Percentiles rank a stretch among this genome's conserved stretches.
Conservation (phyloP, 2,797 vertebrate genomes). For the Miichthys miiuy region DNA sequence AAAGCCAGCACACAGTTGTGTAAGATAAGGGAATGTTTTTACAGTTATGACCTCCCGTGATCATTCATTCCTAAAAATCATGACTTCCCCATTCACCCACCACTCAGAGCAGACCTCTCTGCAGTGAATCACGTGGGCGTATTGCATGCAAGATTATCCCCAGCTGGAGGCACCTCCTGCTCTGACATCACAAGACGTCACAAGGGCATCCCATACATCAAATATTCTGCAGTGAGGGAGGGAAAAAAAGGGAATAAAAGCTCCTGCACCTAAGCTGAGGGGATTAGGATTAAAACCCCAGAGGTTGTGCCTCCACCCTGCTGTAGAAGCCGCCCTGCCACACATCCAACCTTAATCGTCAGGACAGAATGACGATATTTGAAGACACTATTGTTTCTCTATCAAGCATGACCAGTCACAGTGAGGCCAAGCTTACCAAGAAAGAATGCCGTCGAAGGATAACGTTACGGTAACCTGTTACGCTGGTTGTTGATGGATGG, state of each 20-base stretch:
- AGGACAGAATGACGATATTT: constrained; percentile 3
- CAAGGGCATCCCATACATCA: constrained; percentile 56
- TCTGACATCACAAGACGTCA: constrained; percentile 70
- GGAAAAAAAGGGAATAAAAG: constrained; percentile 47
- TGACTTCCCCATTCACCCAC: constrained; percentile 19
- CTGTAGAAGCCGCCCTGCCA: constrained; percentile 30
- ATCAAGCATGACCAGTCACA: constrained; percentile 16
- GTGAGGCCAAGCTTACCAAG: constrained; percentile 4
- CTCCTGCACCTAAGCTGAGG: constrained; percentile 61
- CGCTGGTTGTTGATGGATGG: not conserved
- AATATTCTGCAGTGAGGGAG: constrained; percentile 59
- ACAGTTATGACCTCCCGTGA: constrained; percentile 7
- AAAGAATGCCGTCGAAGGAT: constrained; percentile 15
- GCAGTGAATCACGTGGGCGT: constrained; percentile 22
- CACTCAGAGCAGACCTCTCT: not conserved
- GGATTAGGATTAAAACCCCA: constrained; percentile 82
- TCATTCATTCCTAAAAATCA: constrained; percentile 19
- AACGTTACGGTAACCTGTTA: constrained; percentile 15
- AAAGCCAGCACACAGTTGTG: not conserved
- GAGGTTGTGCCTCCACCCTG: constrained; percentile 54
- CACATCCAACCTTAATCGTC: constrained; percentile 49
- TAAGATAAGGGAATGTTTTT: not conserved
- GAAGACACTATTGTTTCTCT: constrained; percentile 20
- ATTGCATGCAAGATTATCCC: constrained; percentile 44
- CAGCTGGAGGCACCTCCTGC: constrained; percentile 49